Conservation (phyloP, 2,888 invertebrate species). For the Thymelicus lineola region DNA sequence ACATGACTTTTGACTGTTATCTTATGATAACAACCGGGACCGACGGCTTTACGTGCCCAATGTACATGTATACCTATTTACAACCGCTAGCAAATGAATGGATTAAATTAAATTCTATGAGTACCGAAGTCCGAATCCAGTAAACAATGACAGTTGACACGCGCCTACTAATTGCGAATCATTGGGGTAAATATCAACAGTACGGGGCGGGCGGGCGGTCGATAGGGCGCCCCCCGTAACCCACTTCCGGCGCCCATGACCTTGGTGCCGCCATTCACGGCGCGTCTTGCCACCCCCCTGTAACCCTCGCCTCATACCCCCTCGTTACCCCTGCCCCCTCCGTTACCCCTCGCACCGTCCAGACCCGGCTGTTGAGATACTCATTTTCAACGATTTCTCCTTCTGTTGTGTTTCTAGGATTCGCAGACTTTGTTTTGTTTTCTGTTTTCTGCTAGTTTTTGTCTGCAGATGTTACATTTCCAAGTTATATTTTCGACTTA, state of each 20-base stretch:
- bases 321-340: conserved; percentile 34
- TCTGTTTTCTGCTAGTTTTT: not conserved
- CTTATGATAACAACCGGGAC: too few species aligned
- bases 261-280: conserved; percentile 83
- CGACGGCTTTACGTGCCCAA: too few species aligned
- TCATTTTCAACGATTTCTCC: conserved; percentile 50
- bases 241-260: conserved; percentile 84
- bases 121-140: too few species aligned
- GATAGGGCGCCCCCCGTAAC: conserved; percentile 83
- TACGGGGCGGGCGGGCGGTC: conserved; percentile 62
- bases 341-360: conserved; percentile 36
- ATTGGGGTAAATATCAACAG: conserved; percentile 32
- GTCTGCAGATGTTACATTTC: too few species aligned
- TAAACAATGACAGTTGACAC: too few species aligned
- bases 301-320: conserved; percentile 42
- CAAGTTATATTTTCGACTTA: too few species aligned
- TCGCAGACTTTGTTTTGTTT: conserved; percentile 10
- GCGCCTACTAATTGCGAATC: conserved; percentile 21
- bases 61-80: too few species aligned
- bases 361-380: conserved; percentile 56
- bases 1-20: too few species aligned
- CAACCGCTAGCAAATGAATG: too few species aligned
- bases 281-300: conserved; percentile 64
- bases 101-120: too few species aligned
- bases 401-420: conserved; percentile 21